phyloP scores from a whole-genome alignment of 2,113 vertebrate genomes.

The Pyrgilauda ruficollis region DNA sequence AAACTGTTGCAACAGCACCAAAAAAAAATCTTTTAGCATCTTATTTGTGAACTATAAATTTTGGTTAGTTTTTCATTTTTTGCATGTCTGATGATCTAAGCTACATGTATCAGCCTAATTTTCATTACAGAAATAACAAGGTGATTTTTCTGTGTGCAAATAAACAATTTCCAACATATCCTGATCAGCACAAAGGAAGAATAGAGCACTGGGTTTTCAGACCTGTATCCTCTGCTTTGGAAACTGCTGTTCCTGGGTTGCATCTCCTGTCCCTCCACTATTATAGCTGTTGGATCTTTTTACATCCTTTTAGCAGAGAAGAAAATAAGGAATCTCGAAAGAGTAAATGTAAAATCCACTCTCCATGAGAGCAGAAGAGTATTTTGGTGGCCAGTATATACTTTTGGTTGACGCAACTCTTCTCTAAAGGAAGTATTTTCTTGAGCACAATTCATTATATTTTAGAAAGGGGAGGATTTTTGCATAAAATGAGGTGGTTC shows the following conservation, averaged over 20 bases:
- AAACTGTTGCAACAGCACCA: neutral
- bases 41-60: neutral
- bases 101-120: neutral
- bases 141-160: neutral
- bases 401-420: neutral
- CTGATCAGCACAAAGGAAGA: neutral
- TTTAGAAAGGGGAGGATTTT: neutral
- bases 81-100: neutral
- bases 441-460: neutral
- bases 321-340: neutral
- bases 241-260: neutral
- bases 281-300: neutral
- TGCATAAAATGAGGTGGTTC: neutral
- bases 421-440: neutral
- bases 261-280: neutral
- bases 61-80: neutral
- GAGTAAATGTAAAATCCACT: neutral
- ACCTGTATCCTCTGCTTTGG: neutral
- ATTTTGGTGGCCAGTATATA: neutral
- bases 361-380: neutral
- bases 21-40: neutral
- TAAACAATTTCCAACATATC: neutral
- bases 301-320: neutral
- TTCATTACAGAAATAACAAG: neutral
- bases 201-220: neutral